A percentile compares a stretch with the other conserved stretches of the same genome.
These are phyloP conservation scores for Brotula barbata DNA, from an alignment of 2,797 vertebrate species.

Conservation along the genomic window DNA sequence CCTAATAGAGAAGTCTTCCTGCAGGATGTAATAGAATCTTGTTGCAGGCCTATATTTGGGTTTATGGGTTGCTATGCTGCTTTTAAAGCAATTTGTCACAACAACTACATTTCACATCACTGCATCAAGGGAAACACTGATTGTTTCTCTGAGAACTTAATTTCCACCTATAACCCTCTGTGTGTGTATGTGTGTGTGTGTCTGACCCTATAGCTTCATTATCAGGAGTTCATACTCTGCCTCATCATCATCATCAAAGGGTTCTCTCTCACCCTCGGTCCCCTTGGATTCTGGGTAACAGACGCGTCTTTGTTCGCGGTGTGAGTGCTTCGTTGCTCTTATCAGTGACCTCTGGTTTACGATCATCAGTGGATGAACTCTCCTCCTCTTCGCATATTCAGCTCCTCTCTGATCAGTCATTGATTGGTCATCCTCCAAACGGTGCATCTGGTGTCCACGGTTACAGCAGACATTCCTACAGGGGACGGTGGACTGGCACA, in stretches of 20 bases:
- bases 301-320: conserved; percentile 1
- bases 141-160: no score
- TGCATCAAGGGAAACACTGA: no score
- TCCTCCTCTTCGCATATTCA: conserved; percentile 1
- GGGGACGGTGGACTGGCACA: conserved; percentile 9
- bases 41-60: conserved; percentile 2
- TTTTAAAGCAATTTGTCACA: conserved; percentile 26
- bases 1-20: neutral
- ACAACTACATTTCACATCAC: no score
- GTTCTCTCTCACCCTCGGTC: conserved; percentile 13
- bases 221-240: neutral
- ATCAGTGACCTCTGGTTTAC: neutral
- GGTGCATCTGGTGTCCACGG: conserved; percentile 4
- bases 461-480: conserved; percentile 11
- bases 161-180: no score
- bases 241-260: neutral
- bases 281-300: conserved; percentile 31
- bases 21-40: conserved; percentile 24
- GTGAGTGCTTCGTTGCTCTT: conserved; percentile 1
- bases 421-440: neutral
- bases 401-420: conserved; percentile 16
- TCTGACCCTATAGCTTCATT: neutral
- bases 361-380: neutral
- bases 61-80: conserved; percentile 27
- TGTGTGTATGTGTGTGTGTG: neutral